Conservation (phyloP, 2,797 vertebrate species). For the Poecile montanus region DNA sequence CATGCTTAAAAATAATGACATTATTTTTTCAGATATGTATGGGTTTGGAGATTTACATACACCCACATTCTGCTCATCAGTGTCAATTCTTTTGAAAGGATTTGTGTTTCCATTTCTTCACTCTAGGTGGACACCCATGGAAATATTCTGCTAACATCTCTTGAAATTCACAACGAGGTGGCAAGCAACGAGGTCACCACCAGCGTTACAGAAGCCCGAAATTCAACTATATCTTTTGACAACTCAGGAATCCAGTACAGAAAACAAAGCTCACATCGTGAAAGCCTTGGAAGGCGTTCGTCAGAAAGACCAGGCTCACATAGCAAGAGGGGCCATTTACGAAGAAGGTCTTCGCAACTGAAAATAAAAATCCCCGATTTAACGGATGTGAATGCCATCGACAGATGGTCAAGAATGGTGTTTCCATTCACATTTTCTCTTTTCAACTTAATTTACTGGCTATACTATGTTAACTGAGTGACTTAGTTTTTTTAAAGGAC, state of each 20-base stretch:
- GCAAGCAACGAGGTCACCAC: slow-evolving; percentile 89
- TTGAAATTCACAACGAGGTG: slow-evolving; percentile 98
- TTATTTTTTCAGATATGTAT: background rate
- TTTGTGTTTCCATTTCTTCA: background rate
- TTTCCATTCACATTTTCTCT: slow-evolving; percentile 95
- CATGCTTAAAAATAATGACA: background rate
- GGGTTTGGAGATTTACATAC: background rate
- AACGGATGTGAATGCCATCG: slow-evolving; percentile 97
- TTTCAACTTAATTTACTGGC: slow-evolving; percentile 99
- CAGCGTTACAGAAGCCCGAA: slow-evolving; percentile 84
- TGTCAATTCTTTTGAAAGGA: slow-evolving; percentile 8
- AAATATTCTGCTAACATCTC: slow-evolving; percentile 93
- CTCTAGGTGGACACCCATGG: slow-evolving; percentile 92
- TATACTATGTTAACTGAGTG: slow-evolving; percentile 97
- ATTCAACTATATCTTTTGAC: slow-evolving; percentile 92
- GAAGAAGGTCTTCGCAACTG: slow-evolving; percentile 93
- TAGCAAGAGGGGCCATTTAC: slow-evolving; percentile 87
- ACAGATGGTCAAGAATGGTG: slow-evolving; percentile 97
- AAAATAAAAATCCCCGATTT: slow-evolving; percentile 99
- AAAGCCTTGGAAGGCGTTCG: slow-evolving; percentile 81
- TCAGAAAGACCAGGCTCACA: slow-evolving; percentile 84
- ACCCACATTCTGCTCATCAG: background rate
- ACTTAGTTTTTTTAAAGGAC: slow-evolving; percentile 82
- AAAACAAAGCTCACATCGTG: slow-evolving; percentile 84
- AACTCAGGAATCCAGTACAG: slow-evolving; percentile 94